These are phyloP conservation scores for Salarias fasciatus DNA, from an alignment of 2,797 vertebrate species.

Conservation along the genomic window DNA sequence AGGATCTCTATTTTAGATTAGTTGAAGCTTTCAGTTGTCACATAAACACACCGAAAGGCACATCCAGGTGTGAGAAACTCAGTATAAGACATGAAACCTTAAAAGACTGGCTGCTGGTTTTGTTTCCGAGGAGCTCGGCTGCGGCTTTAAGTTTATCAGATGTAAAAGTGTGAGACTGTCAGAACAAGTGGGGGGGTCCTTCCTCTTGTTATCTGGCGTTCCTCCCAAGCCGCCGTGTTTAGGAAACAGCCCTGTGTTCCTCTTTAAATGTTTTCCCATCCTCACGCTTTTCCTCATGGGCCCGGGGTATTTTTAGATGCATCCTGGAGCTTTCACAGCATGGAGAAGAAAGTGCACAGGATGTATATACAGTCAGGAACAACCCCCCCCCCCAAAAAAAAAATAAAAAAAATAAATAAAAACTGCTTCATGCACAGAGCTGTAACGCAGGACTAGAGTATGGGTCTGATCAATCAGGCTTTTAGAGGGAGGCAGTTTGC, in stretches of 20 bases:
- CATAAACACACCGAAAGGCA: slow-evolving; percentile 1
- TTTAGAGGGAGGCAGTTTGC: not conserved
- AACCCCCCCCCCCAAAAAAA: slow-evolving; percentile 29
- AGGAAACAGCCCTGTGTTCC: slow-evolving; percentile 26
- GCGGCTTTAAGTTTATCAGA: not conserved
- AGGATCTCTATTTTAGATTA: slow-evolving; percentile 30
- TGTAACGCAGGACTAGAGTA: not conserved
- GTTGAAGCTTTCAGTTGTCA: slow-evolving; percentile 1
- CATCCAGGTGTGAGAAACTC: not conserved
- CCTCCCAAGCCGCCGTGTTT: not conserved
- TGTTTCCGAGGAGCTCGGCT: not conserved
- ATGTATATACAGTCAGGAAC: slow-evolving; percentile 4
- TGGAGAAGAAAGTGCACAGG: slow-evolving; percentile 42
- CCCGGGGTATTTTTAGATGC: slow-evolving; percentile 68
- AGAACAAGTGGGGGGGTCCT: not conserved
- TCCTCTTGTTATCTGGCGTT: not conserved
- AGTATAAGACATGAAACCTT: not conserved
- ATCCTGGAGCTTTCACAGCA: slow-evolving; percentile 37
- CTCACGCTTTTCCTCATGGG: slow-evolving; percentile 47
- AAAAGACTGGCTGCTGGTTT: too few relatives aligned
- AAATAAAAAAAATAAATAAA: slow-evolving; percentile 44
- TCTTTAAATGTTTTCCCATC: slow-evolving; percentile 60
- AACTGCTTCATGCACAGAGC: slow-evolving; percentile 8
- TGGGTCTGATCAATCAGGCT: slow-evolving; percentile 5
- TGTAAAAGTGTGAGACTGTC: not conserved